These are phyloP conservation scores for Aegypius monachus DNA, from an alignment of 2,113 vertebrate genomes.

Conservation along the genomic window DNA sequence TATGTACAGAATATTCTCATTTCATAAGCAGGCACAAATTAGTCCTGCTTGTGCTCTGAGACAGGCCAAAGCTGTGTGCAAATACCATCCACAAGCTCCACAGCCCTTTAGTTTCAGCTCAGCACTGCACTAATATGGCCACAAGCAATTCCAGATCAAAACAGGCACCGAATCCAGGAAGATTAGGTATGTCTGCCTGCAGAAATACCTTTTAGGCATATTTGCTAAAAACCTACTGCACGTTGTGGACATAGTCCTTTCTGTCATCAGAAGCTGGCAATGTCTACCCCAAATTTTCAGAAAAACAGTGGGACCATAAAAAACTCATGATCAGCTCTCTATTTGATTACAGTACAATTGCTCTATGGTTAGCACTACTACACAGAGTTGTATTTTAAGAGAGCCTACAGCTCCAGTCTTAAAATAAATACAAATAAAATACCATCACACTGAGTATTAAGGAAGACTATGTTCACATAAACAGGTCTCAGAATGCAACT, in stretches of 20 bases:
- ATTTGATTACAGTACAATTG: neutral
- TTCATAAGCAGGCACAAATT: neutral
- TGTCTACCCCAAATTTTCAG: neutral
- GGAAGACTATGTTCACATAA: neutral
- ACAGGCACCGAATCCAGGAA: neutral
- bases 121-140: fast-evolving
- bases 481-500: neutral
- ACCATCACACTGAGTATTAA: neutral
- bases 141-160: neutral
- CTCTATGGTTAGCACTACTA: neutral
- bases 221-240: neutral
- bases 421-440: conserved; percentile 58
- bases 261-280: neutral
- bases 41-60: neutral
- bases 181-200: neutral
- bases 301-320: neutral
- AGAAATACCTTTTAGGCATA: neutral
- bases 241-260: neutral
- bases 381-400: conserved; percentile 20
- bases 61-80: neutral
- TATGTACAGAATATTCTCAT: neutral
- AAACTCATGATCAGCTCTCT: neutral
- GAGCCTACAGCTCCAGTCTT: neutral
- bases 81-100: neutral
- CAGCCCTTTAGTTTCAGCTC: neutral